Conservation (phyloP, 2,888 invertebrate species). For the Macropis europaea region DNA sequence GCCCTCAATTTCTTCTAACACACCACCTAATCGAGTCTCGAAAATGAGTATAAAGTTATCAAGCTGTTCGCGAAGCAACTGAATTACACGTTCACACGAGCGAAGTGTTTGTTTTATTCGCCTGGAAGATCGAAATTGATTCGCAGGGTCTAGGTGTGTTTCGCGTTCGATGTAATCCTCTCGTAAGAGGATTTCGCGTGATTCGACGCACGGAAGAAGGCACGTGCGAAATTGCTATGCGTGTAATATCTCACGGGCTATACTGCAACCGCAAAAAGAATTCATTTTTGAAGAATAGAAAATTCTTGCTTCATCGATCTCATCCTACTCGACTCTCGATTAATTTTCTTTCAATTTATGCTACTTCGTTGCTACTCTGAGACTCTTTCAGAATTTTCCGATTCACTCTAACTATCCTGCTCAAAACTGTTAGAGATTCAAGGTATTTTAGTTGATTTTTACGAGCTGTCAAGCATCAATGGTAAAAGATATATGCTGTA, state of each 20-base stretch:
- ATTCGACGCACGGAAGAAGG: not conserved
- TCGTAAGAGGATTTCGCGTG: conserved; percentile 28
- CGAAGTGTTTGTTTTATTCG: conserved; percentile 41
- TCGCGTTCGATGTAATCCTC: conserved; percentile 9
- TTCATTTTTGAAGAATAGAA: too few species aligned
- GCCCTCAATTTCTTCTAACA: too few species aligned
- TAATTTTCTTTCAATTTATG: too few species aligned
- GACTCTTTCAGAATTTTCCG: too few species aligned
- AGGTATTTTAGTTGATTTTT: too few species aligned
- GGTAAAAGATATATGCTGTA: too few species aligned
- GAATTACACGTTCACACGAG: conserved; percentile 6
- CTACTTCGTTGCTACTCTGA: too few species aligned
- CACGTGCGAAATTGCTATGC: conserved; percentile 41
- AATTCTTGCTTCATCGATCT: too few species aligned
- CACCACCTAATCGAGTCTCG: not conserved
- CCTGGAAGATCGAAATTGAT: conserved; percentile 33
- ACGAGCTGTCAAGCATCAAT: too few species aligned
- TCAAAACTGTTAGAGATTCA: too few species aligned
- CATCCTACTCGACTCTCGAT: too few species aligned
- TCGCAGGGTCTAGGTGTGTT: not conserved
- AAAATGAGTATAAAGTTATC: not conserved
- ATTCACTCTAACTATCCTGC: too few species aligned
- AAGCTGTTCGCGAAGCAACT: not conserved
- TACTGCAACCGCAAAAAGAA: not conserved
- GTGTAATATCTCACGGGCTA: conserved; percentile 30